Conservation (phyloP, 1,140 invertebrate genomes). For the Tyrophagus putrescentiae region DNA sequence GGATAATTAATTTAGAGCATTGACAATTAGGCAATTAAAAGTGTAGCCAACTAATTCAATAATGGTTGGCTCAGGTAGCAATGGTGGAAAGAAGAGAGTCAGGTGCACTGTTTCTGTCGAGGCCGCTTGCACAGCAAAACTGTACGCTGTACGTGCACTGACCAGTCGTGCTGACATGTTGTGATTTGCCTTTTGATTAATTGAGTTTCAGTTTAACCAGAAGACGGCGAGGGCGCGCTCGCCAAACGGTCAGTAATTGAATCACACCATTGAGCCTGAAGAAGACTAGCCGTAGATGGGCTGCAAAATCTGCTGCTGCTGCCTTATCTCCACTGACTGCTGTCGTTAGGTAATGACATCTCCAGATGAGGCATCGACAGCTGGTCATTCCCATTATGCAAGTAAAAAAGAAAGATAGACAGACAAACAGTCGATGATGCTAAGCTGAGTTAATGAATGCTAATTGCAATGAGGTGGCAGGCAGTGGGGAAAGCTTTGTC, state of each 20-base stretch:
- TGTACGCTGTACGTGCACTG: too few species aligned
- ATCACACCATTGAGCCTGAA: too few species aligned
- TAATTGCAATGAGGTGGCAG: conserved; percentile 5
- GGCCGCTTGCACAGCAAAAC: too few species aligned
- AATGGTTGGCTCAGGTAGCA: neutral
- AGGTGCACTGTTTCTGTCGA: too few species aligned
- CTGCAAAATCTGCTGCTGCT: neutral
- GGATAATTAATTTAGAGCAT: conserved; percentile 7
- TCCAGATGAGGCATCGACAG: conserved; percentile 3
- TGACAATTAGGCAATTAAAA: neutral
- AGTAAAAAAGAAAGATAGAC: too few species aligned
- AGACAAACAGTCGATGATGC: neutral
- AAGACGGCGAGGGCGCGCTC: neutral
- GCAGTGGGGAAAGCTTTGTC: too few species aligned
- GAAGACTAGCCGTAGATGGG: neutral
- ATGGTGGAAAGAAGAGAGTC: too few species aligned
- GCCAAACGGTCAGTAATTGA: too few species aligned
- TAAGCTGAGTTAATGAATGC: neutral
- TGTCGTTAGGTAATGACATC: neutral
- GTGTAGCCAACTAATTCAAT: conserved; percentile 5
- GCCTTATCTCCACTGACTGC: neutral
- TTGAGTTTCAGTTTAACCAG: neutral
- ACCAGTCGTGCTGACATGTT: neutral
- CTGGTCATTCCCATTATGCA: neutral
- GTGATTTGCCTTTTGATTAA: conserved; percentile 8